Conservation (phyloP, 2,888 invertebrate species). For the Coleophora flavipennella region DNA sequence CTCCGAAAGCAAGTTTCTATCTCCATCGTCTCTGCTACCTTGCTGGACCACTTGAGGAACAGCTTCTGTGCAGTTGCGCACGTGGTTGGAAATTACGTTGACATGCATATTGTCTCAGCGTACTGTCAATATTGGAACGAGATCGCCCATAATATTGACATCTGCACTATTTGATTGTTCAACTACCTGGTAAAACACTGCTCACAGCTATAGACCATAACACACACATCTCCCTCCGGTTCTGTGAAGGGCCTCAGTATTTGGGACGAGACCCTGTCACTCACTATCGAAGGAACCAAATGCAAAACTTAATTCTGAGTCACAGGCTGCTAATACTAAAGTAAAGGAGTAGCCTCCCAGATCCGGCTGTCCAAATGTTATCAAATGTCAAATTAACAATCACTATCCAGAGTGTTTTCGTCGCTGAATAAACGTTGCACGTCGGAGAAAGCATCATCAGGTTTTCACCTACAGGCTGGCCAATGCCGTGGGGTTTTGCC, state of each 20-base stretch:
- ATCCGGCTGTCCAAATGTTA: constrained; percentile 9
- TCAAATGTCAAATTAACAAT: constrained; percentile 22
- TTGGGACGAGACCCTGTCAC: constrained; percentile 10
- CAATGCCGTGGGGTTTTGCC: background rate
- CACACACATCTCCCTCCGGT: constrained; percentile 23
- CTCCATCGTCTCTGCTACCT: constrained; percentile 1
- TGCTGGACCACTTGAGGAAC: constrained; percentile 13
- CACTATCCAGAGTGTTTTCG: background rate
- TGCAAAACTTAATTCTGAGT: constrained; percentile 13
- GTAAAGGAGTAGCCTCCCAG: constrained; percentile 10
- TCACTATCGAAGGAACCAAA: constrained; percentile 1
- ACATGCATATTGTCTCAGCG: constrained; percentile 13
- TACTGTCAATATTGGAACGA: constrained; percentile 17
- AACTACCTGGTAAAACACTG: constrained; percentile 1
- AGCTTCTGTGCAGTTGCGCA: constrained; percentile 14
- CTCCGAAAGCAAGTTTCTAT: constrained; percentile 14
- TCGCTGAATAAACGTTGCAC: constrained; percentile 13
- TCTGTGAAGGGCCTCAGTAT: constrained; percentile 7
- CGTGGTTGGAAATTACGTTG: background rate
- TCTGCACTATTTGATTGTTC: constrained; percentile 10
- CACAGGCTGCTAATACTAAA: constrained; percentile 8
- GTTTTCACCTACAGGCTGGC: constrained; percentile 8
- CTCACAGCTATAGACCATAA: constrained; percentile 18
- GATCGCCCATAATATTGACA: constrained; percentile 12
- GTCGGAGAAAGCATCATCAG: constrained; percentile 10